Conservation (phyloP, 2,113 vertebrate species). For the Machaerirhynchus nigripectus region DNA sequence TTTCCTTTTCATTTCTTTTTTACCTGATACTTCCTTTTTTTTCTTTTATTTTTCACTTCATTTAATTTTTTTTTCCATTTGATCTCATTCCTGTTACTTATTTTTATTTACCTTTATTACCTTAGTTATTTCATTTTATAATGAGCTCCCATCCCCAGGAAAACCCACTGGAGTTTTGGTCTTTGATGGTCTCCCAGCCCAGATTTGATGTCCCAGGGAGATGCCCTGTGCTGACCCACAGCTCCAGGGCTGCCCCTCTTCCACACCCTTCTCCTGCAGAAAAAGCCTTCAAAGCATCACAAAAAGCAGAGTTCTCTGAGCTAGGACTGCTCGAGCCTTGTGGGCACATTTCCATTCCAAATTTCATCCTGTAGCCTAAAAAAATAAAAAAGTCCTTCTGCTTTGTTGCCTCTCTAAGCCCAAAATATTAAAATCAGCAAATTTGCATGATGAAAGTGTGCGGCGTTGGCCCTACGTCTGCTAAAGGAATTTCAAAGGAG, state of each 20-base stretch:
- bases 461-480: background rate
- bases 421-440: background rate
- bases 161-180: background rate
- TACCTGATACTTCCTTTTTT: background rate
- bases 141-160: background rate
- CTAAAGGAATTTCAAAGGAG: constrained; percentile 1
- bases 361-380: background rate
- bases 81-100: background rate
- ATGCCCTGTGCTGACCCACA: background rate
- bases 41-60: background rate
- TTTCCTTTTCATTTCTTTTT: background rate
- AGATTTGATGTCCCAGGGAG: background rate
- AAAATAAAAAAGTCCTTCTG: background rate
- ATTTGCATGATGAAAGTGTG: background rate
- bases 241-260: background rate
- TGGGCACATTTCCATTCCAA: background rate
- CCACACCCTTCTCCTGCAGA: accelerated
- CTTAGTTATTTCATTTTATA: background rate
- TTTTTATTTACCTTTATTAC: background rate
- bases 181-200: background rate
- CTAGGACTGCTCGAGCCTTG: background rate
- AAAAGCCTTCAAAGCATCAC: background rate
- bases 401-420: background rate
- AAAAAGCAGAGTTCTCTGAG: background rate
- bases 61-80: background rate